These are phyloP conservation scores for Epicampocera succincta DNA, from an alignment of 2,888 invertebrate genomes.

Conservation along the genomic window DNA sequence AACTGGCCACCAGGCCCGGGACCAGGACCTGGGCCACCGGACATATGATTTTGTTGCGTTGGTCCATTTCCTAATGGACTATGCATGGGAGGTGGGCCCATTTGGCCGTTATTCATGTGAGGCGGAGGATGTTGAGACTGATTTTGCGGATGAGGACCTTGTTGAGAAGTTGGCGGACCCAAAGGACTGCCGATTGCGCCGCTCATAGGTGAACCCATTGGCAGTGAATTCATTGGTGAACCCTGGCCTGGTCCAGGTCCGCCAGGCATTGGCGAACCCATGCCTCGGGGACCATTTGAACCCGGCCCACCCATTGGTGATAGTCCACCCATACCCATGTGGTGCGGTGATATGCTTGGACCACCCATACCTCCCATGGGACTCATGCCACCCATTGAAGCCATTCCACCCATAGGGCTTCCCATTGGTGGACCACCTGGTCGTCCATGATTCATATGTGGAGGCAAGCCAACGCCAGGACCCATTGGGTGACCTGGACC, in stretches of 20 bases:
- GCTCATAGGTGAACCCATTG: constrained; percentile 88
- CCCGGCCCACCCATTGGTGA: constrained; percentile 84
- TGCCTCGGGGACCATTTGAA: constrained; percentile 83
- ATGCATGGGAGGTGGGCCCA: constrained; percentile 90
- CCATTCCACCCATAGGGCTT: constrained; percentile 84
- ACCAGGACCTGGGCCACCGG: constrained; percentile 78
- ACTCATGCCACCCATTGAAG: constrained; percentile 83
- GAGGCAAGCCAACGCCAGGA: constrained; percentile 78
- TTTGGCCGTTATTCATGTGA: constrained; percentile 87
- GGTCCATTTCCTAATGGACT: constrained; percentile 87
- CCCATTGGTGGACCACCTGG: constrained; percentile 79
- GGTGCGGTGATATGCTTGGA: constrained; percentile 81
- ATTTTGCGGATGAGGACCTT: constrained; percentile 75
- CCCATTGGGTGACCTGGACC: constrained; percentile 76
- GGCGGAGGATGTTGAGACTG: constrained; percentile 74
- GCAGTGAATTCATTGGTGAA: constrained; percentile 87
- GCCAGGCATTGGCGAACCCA: constrained; percentile 87
- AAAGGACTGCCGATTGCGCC: constrained; percentile 89
- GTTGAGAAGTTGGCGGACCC: constrained; percentile 74
- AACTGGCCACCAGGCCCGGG: constrained; percentile 75
- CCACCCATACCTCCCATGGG: constrained; percentile 83
- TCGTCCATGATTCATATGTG: constrained; percentile 80
- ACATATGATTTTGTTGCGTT: constrained; percentile 82
- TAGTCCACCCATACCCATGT: constrained; percentile 81
- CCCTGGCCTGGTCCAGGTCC: constrained; percentile 83